Evolutionary conservation across 92 coral and sea anemone species (phyloP).

Genomic region (Siderastrea siderea): DNA sequence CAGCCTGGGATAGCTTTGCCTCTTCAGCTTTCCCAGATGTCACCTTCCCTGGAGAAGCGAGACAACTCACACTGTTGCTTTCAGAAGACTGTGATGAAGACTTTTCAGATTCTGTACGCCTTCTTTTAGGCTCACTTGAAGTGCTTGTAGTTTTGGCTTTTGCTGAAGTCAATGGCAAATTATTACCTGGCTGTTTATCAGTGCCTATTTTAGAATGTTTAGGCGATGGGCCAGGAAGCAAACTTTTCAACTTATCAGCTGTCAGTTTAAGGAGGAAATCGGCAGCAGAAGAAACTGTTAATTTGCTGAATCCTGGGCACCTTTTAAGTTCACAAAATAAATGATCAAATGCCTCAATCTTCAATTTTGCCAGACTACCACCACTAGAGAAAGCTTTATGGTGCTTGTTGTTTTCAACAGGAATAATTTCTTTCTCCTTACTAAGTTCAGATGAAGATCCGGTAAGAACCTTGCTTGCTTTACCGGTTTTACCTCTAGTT

Average conservation of each 20-base stretch:
- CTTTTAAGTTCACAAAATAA: constrained; percentile 73
- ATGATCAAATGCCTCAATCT: constrained; percentile 79
- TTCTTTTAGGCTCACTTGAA: constrained; percentile 12
- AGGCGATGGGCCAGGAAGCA: constrained; percentile 12
- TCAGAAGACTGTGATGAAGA: neutral
- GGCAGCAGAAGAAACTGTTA: constrained; percentile 71
- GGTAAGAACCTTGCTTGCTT: neutral
- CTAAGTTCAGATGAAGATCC: neutral
- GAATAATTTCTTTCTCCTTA: neutral
- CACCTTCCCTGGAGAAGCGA: neutral
- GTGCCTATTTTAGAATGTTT: neutral
- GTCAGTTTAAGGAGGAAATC: constrained; percentile 63
- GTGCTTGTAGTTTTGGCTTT: neutral
- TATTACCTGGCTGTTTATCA: neutral
- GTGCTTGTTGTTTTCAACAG: constrained; percentile 3
- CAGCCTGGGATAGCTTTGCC: constrained; percentile 89
- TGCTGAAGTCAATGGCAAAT: neutral
- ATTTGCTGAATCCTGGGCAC: constrained; percentile 67
- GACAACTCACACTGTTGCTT: neutral
- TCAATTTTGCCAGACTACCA: constrained; percentile 15
- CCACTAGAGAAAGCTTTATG: neutral
- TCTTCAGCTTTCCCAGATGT: constrained; percentile 53
- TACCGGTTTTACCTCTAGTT: constrained; percentile 5
- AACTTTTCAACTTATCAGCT: constrained; percentile 52
- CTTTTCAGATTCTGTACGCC: constrained; percentile 38